Percentiles rank a stretch among this genome's conserved stretches.
Evolutionary conservation across 2,888 invertebrate genomes (phyloP).

Genomic region (Tethea ocularis): DNA sequence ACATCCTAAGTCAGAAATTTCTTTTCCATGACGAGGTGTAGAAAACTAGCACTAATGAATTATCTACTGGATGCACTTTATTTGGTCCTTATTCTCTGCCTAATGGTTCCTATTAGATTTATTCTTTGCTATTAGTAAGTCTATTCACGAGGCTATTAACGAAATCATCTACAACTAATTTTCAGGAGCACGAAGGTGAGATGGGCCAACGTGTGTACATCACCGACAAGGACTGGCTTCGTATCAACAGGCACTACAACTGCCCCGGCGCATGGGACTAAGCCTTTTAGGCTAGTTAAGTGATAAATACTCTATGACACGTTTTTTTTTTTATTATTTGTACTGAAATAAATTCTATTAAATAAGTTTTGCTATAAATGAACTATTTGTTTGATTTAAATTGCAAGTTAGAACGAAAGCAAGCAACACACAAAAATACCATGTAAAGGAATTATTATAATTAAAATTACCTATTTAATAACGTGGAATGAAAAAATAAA

Average conservation of each 20-base stretch:
- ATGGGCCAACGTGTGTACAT: conserved; percentile 78
- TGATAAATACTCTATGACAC: background rate
- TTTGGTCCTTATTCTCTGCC: background rate
- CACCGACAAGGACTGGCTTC: conserved; percentile 76
- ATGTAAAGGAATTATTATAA: too few species aligned
- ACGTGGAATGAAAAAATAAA: too few species aligned
- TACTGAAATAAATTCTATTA: background rate
- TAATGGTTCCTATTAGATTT: too few species aligned
- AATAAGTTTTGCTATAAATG: background rate
- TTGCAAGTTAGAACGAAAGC: too few species aligned
- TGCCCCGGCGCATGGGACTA: conserved; percentile 74
- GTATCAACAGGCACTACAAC: conserved; percentile 77
- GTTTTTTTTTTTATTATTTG: background rate
- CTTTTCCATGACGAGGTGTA: too few species aligned
- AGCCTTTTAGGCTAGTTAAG: conserved; percentile 12
- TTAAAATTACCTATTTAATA: too few species aligned
- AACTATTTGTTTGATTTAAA: background rate
- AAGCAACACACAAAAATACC: too few species aligned
- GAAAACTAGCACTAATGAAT: too few species aligned
- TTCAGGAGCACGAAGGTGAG: conserved; percentile 64
- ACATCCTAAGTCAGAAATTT: too few species aligned
- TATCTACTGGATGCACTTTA: background rate
- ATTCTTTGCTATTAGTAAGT: too few species aligned
- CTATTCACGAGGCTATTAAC: too few species aligned
- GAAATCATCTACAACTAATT: conserved; percentile 13